Evolutionary conservation across 2,888 invertebrate genomes (phyloP).

Genomic region (Helicoverpa assulta): DNA sequence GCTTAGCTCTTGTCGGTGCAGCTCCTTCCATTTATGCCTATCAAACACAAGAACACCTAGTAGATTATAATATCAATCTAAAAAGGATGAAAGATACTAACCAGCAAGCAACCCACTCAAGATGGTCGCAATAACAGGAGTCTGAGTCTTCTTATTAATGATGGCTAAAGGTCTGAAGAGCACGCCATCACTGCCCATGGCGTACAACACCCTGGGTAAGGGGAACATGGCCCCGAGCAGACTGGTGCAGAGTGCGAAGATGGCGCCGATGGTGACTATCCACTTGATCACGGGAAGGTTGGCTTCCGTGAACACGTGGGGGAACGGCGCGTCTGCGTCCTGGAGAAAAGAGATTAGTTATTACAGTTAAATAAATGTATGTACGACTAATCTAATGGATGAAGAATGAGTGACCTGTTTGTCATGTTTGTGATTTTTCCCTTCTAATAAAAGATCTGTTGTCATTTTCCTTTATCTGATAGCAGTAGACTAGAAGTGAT

Average conservation of each 20-base stretch:
- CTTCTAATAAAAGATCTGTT: no score
- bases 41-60: no score
- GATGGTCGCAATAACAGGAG: slow-evolving; percentile 94
- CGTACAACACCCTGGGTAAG: slow-evolving; percentile 96
- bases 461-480: no score
- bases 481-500: no score
- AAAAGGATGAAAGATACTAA: slow-evolving; percentile 66
- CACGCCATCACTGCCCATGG: slow-evolving; percentile 97
- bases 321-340: slow-evolving; percentile 96
- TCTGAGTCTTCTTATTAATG: slow-evolving; percentile 93
- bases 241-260: slow-evolving; percentile 97
- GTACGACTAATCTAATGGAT: no score
- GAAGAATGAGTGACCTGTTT: no score
- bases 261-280: slow-evolving; percentile 97
- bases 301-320: slow-evolving; percentile 94
- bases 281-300: slow-evolving; percentile 95
- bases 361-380: no score
- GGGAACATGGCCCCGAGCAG: slow-evolving; percentile 97
- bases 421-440: no score
- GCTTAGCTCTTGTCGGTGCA: no score
- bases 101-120: slow-evolving; percentile 94
- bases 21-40: no score
- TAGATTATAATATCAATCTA: not conserved
- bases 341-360: slow-evolving; percentile 70
- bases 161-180: slow-evolving; percentile 93